Base-by-base conservation (phyloP, 1,140 invertebrate genomes). In the Phortica variegata region DNA sequence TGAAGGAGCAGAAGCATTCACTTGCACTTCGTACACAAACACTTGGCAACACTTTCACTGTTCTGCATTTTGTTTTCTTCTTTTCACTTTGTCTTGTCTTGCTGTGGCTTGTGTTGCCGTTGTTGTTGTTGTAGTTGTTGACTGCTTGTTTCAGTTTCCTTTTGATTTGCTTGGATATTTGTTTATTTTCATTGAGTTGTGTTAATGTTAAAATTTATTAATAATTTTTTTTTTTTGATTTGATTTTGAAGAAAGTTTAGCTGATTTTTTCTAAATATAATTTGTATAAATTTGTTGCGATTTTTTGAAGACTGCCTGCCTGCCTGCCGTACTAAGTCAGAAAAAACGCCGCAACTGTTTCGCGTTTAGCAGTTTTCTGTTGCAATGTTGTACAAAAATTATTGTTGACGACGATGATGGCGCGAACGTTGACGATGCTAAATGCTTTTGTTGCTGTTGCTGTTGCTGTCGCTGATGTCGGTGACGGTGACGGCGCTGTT, bases 291-390 rank as follows among this genome's bases (percentile, higher is more conserved):
- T n/a, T n/a, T n/a, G n/a, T n/a, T n/a, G n/a, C n/a, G n/a, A n/a
- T n/a, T n/a, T n/a, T n/a, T n/a, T n/a, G n/a, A n/a, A n/a, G 52
- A 19, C 23, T 38, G 36, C 36, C 36, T 38, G 36, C 36, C 36
- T 38, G 68, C 49, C 63, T 65, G 63, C 60, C 60, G 49, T 58
- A 38, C 36, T 38, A 38, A 38, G 36, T 56, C 63, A 61, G 61
- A 73, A 72, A 72, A 71, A 72, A 69, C 68, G 68, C 68, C 68
- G 69, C 68, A 72, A 60, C 68, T 72, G 68, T 61, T 72, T 72
- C 68, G 69, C 68, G 68, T 72, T 72, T 72, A 72, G 68, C 68
- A 61, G 63, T 68, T 72, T 72, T 72, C 68, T 72, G 68, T 72
- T 72, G 68, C 68, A 72, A 69, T 72, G 69, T 61, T 61, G 52